These are phyloP conservation scores for Latrodectus hesperus DNA, from an alignment of 2,888 invertebrate species.

Conservation along the genomic window DNA sequence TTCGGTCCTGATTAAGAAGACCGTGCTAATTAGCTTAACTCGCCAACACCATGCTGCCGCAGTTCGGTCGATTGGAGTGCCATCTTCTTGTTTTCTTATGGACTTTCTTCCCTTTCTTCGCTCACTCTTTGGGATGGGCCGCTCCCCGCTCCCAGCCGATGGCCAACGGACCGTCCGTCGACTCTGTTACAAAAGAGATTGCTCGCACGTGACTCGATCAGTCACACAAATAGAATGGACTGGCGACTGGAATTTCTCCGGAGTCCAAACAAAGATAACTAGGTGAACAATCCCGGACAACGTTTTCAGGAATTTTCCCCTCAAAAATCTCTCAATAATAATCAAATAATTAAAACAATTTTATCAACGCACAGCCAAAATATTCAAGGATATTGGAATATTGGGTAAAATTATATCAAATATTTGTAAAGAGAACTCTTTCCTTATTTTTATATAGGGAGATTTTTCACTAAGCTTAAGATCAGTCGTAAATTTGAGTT, in stretches of 20 bases:
- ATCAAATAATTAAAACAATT: no score
- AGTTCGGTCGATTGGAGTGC: constrained; percentile 21
- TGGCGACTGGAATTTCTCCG: background rate
- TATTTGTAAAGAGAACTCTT: no score
- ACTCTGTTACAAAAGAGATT: constrained; percentile 19
- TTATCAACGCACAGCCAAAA: no score
- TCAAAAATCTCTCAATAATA: no score
- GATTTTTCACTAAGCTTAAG: no score
- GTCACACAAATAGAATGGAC: constrained; percentile 15
- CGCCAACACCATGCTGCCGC: constrained; percentile 3
- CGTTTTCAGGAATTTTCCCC: no score
- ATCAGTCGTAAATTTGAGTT: no score
- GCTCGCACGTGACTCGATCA: constrained; percentile 6
- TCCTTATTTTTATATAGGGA: no score
- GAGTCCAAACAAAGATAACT: background rate
- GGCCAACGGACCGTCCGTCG: constrained; percentile 27
- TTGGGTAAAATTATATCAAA: no score
- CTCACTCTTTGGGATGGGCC: background rate
- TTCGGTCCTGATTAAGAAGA: constrained; percentile 64
- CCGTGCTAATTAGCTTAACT: constrained; percentile 57
- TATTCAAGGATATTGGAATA: no score
- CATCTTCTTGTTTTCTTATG: constrained; percentile 12
- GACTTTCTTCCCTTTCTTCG: constrained; percentile 23
- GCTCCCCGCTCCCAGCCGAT: background rate
- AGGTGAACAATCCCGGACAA: no score